Conservation (phyloP, 2,797 vertebrate species). For the Potorous gilbertii region DNA sequence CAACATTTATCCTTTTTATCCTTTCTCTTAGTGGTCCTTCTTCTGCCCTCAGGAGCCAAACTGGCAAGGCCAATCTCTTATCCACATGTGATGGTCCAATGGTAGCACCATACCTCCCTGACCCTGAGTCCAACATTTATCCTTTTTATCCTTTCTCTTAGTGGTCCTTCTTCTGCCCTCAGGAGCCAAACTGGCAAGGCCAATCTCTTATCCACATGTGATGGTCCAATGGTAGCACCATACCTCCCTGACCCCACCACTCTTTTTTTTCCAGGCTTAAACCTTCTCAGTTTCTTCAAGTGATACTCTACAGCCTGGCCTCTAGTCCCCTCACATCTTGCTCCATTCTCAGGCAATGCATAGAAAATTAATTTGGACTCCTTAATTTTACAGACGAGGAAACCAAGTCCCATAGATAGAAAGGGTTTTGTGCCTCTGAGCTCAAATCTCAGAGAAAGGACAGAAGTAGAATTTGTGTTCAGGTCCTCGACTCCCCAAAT, state of each 20-base stretch:
- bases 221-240: neutral
- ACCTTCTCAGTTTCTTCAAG: neutral
- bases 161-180: neutral
- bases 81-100: neutral
- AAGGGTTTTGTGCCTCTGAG: neutral
- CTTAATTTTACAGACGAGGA: neutral
- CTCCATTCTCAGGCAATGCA: neutral
- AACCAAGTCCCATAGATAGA: neutral
- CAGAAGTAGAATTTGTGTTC: neutral
- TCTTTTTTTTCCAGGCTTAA: neutral
- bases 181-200: neutral
- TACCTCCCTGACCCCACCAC: neutral
- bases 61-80: neutral
- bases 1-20: neutral
- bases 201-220: neutral
- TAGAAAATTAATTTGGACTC: neutral
- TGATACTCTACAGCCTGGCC: neutral
- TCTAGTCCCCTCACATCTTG: neutral
- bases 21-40: neutral
- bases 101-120: neutral
- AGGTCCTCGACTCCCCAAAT: neutral
- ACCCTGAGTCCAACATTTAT: too few species aligned
- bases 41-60: neutral
- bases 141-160: neutral
- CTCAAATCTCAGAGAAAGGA: neutral